These are phyloP conservation scores for Scatophagus argus DNA, from an alignment of 2,113 vertebrate species.

Conservation along the genomic window DNA sequence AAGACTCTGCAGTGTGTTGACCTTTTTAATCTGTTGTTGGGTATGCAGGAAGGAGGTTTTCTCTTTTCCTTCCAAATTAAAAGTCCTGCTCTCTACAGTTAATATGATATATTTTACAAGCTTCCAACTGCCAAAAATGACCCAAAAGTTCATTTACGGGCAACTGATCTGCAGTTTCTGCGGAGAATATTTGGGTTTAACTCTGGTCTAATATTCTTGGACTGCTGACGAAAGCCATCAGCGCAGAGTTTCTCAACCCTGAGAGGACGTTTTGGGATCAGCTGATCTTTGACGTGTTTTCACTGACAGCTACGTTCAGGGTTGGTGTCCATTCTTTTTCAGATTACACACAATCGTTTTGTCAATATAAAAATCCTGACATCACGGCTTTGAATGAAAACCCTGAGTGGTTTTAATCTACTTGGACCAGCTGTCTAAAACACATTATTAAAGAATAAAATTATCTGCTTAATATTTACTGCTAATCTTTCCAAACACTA, in stretches of 20 bases:
- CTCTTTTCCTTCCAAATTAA: not conserved
- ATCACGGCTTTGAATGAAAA: not conserved
- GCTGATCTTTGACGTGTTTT: not conserved
- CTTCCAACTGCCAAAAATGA: constrained; percentile 63
- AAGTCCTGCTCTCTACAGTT: constrained; percentile 19
- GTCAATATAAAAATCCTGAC: not conserved
- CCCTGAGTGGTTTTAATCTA: too few relatives aligned
- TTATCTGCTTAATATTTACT: not conserved
- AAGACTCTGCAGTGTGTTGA: not conserved
- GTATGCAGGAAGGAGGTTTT: not conserved
- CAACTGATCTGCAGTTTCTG: not conserved
- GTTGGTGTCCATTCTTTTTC: too few relatives aligned
- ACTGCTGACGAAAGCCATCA: not conserved
- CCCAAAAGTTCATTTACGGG: not conserved
- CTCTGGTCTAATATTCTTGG: not conserved
- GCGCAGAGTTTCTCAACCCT: constrained; percentile 30
- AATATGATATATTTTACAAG: constrained; percentile 28
- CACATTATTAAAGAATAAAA: not conserved
- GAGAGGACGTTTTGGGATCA: not conserved
- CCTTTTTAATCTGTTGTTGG: constrained; percentile 12
- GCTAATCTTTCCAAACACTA: too few relatives aligned
- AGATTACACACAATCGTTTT: not conserved
- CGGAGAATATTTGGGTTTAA: not conserved
- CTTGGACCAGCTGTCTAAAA: not conserved
- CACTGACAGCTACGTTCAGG: too few relatives aligned